phyloP scores from a whole-genome alignment of 2,797 vertebrate genomes.

The Vipera ursinii region DNA sequence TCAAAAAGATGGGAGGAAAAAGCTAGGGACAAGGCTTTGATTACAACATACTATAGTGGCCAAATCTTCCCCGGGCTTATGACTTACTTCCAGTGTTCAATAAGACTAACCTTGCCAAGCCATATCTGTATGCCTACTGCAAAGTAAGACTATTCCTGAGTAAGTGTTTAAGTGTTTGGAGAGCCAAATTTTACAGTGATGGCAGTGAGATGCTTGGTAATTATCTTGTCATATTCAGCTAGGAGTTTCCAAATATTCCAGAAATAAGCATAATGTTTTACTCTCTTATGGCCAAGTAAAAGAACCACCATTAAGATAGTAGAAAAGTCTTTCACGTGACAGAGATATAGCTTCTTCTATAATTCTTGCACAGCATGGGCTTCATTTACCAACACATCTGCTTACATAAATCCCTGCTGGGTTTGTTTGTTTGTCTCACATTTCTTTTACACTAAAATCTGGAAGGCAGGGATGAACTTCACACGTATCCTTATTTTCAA shows the following conservation, averaged over 20 bases:
- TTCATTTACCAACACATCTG: background rate
- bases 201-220: background rate
- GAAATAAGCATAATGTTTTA: background rate
- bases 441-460: slow-evolving; percentile 41
- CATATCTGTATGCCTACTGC: background rate
- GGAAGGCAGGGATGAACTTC: slow-evolving; percentile 33
- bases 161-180: background rate
- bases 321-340: background rate
- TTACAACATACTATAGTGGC: background rate
- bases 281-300: background rate
- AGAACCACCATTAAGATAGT: background rate
- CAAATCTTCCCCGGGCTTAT: background rate
- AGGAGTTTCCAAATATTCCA: background rate
- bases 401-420: background rate
- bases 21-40: background rate
- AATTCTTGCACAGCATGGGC: background rate
- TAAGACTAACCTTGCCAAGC: background rate
- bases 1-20: background rate
- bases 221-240: background rate
- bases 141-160: background rate
- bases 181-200: background rate
- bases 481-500: background rate
- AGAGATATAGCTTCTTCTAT: background rate
- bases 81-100: background rate
- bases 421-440: slow-evolving; percentile 28